Evolutionary conservation across 2,797 vertebrate genomes (phyloP), one percentile per base, ranked within the genome.

Genomic region (Acrocephalus scirpaceus): DNA sequence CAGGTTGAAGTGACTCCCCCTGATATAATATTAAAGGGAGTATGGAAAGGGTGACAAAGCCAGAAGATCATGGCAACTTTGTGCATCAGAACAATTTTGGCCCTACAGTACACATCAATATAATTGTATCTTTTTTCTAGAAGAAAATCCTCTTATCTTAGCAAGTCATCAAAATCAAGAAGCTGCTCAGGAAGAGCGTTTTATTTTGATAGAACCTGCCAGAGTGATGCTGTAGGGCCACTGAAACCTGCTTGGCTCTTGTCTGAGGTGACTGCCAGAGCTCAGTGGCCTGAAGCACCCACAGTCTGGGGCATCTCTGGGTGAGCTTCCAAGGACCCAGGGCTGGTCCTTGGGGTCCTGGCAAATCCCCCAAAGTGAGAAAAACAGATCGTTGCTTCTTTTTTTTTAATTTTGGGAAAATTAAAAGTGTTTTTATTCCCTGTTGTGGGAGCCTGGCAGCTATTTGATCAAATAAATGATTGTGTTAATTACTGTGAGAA

Each of bases 181-280:
- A 81, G 25, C 36, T 90, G 6, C 47, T 75, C 16, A 29, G 26
- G 47, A 88, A 38, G 42, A 90, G 51, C 1, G 3, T 87, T 47
- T 77, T 44, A 34, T 69, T 90, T 85, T 81, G 47, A 50, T 78
- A 69, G 86, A 93, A 66, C 16, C 26, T 75, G 73, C 42, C 58
- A 81, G 50, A 81, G 14, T 47, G 56, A 4, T 54, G 66, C 81
- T 91, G 16, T 47, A 51, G 60, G 67, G 77, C 60, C 34, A 15
- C 21, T 48, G 45, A 91, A 91, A 92, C 60, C 34, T 88, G 72
- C 79, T 76, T 83, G 72, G 48, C 47, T 90, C 72, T 84, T 96
- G 34, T 83, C 73, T 72, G 73, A 65, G 69, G 48, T 8, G 13
- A 23, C 42, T 92, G 42, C 2, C 1, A 86, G 64, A 32, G n/a